phyloP scores from a whole-genome alignment of 1,140 invertebrate genomes.

The Asbolus verrucosus region DNA sequence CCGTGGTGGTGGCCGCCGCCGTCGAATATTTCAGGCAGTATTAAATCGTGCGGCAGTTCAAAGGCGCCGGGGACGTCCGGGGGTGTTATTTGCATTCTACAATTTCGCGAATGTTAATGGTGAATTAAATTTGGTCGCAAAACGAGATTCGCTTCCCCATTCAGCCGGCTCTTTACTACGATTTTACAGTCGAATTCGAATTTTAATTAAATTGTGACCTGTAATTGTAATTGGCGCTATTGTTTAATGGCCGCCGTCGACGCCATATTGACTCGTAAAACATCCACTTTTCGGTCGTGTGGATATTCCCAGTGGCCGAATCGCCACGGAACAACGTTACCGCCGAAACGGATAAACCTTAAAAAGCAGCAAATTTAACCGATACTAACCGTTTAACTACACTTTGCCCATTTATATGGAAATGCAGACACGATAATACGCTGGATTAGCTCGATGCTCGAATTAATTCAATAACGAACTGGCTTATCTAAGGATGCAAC shows the following conservation, averaged over 20 bases:
- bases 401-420: conserved; percentile 21
- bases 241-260: conserved; percentile 42
- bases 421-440: conserved; percentile 17
- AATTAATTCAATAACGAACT: conserved; percentile 29
- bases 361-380: not conserved
- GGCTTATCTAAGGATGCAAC: too few species aligned
- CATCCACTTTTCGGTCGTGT: conserved; percentile 6
- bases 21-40: conserved; percentile 32
- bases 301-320: too few species aligned
- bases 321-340: not conserved
- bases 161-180: conserved; percentile 46
- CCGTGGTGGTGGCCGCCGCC: not conserved
- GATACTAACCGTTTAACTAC: not conserved
- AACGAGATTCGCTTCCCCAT: conserved; percentile 49
- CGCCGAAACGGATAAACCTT: not conserved
- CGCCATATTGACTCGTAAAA: conserved; percentile 48
- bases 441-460: not conserved
- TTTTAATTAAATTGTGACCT: conserved; percentile 52
- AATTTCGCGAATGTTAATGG: conserved; percentile 50
- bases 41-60: conserved; percentile 27
- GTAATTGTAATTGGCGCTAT: conserved; percentile 51
- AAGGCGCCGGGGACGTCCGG: conserved; percentile 22
- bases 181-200: conserved; percentile 50
- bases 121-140: conserved; percentile 50
- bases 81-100: conserved; percentile 48